These are phyloP conservation scores for Pseudois nayaur DNA, from an alignment of 2,113 vertebrate species.

Conservation along the genomic window DNA sequence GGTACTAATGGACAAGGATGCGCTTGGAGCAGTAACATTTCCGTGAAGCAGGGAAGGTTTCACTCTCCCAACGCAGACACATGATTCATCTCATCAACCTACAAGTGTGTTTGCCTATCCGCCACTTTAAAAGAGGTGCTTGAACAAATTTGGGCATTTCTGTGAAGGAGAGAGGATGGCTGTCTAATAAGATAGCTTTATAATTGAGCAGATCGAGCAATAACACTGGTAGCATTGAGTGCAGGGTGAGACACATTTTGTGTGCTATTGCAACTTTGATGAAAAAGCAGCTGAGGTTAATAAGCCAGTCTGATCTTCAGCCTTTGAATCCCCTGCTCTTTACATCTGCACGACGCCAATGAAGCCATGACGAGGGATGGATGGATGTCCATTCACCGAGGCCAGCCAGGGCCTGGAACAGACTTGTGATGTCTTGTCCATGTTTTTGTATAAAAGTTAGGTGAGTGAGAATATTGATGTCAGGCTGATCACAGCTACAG, in stretches of 20 bases:
- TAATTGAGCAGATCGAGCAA: background rate
- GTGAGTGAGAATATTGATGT: background rate
- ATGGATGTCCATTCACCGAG: fast-evolving
- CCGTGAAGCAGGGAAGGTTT: fast-evolving
- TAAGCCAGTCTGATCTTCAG: background rate
- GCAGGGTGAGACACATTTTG: background rate
- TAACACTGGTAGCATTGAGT: background rate
- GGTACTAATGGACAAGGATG: too few relatives aligned
- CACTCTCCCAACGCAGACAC: background rate
- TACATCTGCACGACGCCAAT: fast-evolving
- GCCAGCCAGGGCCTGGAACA: background rate
- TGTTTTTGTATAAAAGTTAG: background rate
- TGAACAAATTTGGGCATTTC: background rate
- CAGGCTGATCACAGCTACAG: background rate
- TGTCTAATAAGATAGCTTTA: background rate
- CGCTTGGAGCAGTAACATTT: background rate
- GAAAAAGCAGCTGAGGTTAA: background rate
- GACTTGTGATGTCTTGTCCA: background rate
- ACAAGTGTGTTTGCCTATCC: background rate
- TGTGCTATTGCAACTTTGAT: background rate
- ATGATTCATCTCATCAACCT: background rate
- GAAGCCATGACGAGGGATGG: fast-evolving
- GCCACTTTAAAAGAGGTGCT: background rate
- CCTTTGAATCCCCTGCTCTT: background rate
- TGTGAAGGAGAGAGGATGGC: background rate